Evolutionary conservation across 2,113 vertebrate genomes (phyloP).

Genomic region (Addax nasomaculatus): DNA sequence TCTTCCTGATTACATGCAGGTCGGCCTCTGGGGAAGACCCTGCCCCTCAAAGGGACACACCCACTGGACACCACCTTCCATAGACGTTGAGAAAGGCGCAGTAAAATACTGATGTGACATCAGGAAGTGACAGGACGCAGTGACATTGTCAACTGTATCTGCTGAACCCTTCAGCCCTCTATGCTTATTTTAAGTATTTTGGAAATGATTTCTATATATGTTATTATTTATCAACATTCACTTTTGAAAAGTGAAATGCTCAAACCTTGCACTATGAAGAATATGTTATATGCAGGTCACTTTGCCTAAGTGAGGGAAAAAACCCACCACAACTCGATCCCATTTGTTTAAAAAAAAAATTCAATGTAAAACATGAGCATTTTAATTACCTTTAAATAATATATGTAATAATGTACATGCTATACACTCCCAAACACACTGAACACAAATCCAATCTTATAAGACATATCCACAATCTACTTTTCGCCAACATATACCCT

Average conservation of each 20-base stretch:
- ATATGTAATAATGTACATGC: constrained; percentile 70
- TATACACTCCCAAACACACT: constrained; percentile 42
- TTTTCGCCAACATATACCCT: constrained; percentile 36
- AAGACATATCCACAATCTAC: constrained; percentile 59
- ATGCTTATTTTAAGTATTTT: background rate
- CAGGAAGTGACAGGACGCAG: background rate
- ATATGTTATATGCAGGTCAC: background rate
- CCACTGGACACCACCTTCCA: background rate
- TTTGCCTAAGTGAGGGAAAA: background rate
- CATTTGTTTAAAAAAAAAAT: constrained; percentile 31
- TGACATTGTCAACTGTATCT: background rate
- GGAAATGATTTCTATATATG: background rate
- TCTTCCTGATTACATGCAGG: background rate
- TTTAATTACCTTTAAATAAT: constrained; percentile 73
- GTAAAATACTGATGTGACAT: background rate
- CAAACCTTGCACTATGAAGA: background rate
- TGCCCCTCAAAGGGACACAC: background rate
- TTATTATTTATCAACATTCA: background rate
- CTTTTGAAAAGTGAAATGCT: background rate
- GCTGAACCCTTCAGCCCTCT: background rate
- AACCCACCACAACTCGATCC: background rate
- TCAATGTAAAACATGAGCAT: constrained; percentile 65
- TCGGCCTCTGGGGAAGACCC: background rate
- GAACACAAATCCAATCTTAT: constrained; percentile 48
- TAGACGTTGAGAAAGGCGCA: background rate